Conservation (phyloP, 2,797 vertebrate genomes). For the Leucoraja ocellata region DNA sequence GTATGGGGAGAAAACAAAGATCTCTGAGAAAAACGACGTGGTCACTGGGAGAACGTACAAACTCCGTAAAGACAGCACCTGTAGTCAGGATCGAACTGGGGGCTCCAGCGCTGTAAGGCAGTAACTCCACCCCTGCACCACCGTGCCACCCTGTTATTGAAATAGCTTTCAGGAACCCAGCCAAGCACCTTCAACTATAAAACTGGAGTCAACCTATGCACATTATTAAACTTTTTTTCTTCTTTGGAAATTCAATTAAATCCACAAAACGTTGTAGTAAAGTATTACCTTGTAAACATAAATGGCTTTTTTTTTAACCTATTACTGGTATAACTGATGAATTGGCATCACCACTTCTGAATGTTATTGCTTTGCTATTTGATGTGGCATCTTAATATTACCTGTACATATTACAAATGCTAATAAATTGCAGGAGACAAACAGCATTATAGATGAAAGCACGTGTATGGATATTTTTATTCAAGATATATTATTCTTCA, state of each 20-base stretch:
- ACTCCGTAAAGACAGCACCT: too few relatives aligned
- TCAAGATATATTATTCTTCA: background rate
- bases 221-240: background rate
- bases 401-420: background rate
- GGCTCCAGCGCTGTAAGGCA: too few relatives aligned
- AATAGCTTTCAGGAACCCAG: background rate
- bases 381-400: too few relatives aligned
- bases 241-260: background rate
- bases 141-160: too few relatives aligned
- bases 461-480: background rate
- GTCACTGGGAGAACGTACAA: too few relatives aligned
- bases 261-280: background rate
- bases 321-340: background rate
- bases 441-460: background rate
- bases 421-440: background rate
- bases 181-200: background rate
- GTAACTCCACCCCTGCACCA: too few relatives aligned
- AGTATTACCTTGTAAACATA: background rate
- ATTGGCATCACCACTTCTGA: background rate
- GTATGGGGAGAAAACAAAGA: too few relatives aligned
- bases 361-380: background rate
- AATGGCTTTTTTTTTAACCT: background rate
- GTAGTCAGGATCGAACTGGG: too few relatives aligned
- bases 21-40: too few relatives aligned
- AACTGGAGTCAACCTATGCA: background rate